Base-by-base conservation (phyloP, 2,888 invertebrate species). In the Hedya salicella region DNA sequence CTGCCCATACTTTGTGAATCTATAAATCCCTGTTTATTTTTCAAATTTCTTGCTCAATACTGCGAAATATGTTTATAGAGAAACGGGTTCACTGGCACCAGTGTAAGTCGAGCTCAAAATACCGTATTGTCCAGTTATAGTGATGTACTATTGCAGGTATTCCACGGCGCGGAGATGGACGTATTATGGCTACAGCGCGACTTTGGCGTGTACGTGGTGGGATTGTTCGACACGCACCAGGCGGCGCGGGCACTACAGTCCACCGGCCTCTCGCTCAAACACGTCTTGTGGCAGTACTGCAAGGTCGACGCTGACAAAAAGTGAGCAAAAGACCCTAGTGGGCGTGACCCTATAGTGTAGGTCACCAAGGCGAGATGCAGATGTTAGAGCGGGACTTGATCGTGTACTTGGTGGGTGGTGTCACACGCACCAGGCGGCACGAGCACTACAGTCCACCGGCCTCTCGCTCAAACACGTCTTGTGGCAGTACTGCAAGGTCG, bases 311-410 rank as follows among this genome's bases (percentile, higher is more conserved):
- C 96, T 0, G 96, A 99, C 80, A 99, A 99, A 86, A 95, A 96
- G 91, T 91, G 53, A 85, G 84, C 75, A 52, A 17, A 3, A 21
- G 4, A 14, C 14, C 9, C 6, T 1, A 36, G 11, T 11, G 8
- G n/a, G n/a, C n/a, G n/a, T n/a, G n/a, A n/a, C n/a, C n/a, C n/a
- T n/a, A n/a, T n/a, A n/a, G n/a, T n/a, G n/a, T n/a, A n/a, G n/a
- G n/a, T n/a, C n/a, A n/a, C n/a, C n/a, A n/a, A n/a, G n/a, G n/a
- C n/a, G n/a, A n/a, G n/a, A n/a, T n/a, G n/a, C n/a, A n/a, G n/a
- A n/a, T n/a, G n/a, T n/a, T 99, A 32, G 99, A 99, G 85, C 93
- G 98, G 14, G 99, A 99, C 93, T 95, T 99, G 63, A 97, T 98
- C 0, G 82, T 99, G 1, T 99, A 99, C 82, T 89, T 99, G 2